A percentile compares a stretch with the other conserved stretches of the same genome.
Evolutionary conservation across 1,140 invertebrate species (phyloP).

Genomic region (Drosophila mayri): DNA sequence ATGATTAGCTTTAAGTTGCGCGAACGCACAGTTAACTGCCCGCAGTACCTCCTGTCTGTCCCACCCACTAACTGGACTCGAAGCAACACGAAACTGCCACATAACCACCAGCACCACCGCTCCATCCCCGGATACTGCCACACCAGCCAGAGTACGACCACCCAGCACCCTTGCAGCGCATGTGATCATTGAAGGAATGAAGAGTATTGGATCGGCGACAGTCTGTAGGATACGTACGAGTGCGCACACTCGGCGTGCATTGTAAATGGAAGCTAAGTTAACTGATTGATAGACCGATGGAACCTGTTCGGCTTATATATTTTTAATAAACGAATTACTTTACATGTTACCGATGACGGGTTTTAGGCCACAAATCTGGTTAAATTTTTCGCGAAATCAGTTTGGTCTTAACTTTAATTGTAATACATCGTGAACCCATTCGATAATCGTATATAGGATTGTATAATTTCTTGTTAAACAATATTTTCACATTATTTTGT

Average conservation of each 20-base stretch:
- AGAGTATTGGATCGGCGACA: conserved; percentile 35
- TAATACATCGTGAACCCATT: conserved; percentile 60
- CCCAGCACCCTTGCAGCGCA: conserved; percentile 33
- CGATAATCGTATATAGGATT: conserved; percentile 57
- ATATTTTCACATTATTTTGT: conserved; percentile 71
- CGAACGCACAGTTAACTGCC: conserved; percentile 56
- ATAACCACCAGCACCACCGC: conserved; percentile 34
- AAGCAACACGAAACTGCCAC: conserved; percentile 75
- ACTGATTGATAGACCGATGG: conserved; percentile 56
- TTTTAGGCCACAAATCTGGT: conserved; percentile 12
- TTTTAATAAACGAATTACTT: conserved; percentile 73
- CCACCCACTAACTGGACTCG: conserved; percentile 42
- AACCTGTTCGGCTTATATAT: conserved; percentile 57
- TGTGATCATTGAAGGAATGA: conserved; percentile 35
- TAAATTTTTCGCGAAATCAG: conserved; percentile 44
- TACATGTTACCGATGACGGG: conserved; percentile 43
- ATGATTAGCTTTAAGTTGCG: conserved; percentile 74
- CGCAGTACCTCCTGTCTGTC: conserved; percentile 6
- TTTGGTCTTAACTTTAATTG: conserved; percentile 75
- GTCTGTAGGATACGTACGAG: conserved; percentile 42
- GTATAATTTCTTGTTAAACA: conserved; percentile 76
- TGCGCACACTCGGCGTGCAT: conserved; percentile 51
- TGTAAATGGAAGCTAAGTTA: conserved; percentile 71
- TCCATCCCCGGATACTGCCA: conserved; percentile 63
- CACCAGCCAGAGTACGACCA: conserved; percentile 28